Base-by-base conservation (phyloP, 1,140 invertebrate species). In the Pollicipes pollicipes region DNA sequence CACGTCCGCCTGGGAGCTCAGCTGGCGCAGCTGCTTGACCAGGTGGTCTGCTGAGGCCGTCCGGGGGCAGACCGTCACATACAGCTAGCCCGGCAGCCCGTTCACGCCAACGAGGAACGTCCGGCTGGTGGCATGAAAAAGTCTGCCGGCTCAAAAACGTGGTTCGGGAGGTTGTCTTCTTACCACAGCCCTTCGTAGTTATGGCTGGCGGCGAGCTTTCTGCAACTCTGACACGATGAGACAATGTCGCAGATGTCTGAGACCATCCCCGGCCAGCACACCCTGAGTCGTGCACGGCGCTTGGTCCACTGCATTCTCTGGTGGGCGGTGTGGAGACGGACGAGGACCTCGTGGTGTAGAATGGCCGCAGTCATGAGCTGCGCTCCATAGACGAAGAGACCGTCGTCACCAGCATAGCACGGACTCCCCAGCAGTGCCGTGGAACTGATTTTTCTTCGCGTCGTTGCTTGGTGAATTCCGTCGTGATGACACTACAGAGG, bases 331-430 rank as follows among this genome's bases (percentile, higher is more conserved):
- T 71, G 70, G 1, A 71, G 67, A 3, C 67, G 3, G 24, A 30
- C 32, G 2, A 72, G 68, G 1, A 64, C 67, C 32, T 72, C 71
- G 3, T 35, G n/a, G 31, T 68, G 68, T 0, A 72, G 68, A 2
- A 24, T 27, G 1, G 1, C 17, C n/a, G 71, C 66, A 10, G 68
- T 71, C 3, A 71, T 0, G 21, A 13, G n/a, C 26, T 35, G 30
- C 1, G 68, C 2, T 0, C 71, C 68, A 35, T 72, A 69, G 24
- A 72, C 68, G 3, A 69, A 16, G 1, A 70, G n/a, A 4, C 30
- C 71, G 45, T 72, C 71, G 45, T n/a, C n/a, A n/a, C n/a, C 29
- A 72, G 68, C 37, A 66, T 70, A 24, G 30, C 30, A 13, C 68
- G 30, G 24, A 72, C 27, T 8, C 35, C 37, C 71, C 67, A 72